Percentiles rank a stretch among this genome's conserved stretches.
Evolutionary conservation across 2,888 invertebrate species (phyloP).

Genomic region (Didymodactylos carnosus): DNA sequence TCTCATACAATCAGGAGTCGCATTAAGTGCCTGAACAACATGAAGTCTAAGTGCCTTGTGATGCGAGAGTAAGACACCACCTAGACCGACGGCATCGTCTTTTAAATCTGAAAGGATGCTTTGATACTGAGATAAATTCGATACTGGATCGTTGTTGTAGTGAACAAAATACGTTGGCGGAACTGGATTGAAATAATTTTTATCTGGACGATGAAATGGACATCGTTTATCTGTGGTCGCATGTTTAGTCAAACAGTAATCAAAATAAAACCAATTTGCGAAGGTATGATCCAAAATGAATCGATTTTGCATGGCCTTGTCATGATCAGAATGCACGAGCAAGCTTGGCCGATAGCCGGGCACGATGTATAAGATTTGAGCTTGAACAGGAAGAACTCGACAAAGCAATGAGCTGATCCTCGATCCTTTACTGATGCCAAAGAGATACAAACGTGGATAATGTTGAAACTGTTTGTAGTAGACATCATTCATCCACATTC

Average conservation of each 20-base stretch:
- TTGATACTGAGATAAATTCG: background rate
- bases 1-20: background rate
- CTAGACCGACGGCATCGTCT: background rate
- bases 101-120: background rate
- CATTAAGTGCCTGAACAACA: background rate
- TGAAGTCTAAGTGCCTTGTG: background rate
- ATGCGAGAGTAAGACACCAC: background rate
- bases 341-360: background rate
- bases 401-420: no score
- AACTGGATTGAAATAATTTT: no score
- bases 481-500: background rate
- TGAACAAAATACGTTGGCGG: no score
- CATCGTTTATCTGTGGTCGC: background rate
- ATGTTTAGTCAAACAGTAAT: background rate
- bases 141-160: background rate
- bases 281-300: background rate
- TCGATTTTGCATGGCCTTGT: background rate
- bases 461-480: background rate
- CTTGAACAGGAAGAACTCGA: no score
- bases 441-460: background rate
- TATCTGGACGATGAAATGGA: background rate
- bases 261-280: background rate
- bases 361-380: no score
- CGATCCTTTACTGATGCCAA: no score
- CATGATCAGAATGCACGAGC: background rate